Percentiles rank a stretch among this genome's conserved stretches.
phyloP scores from a whole-genome alignment of 2,797 vertebrate genomes.

The Urosaurus nigricauda region DNA sequence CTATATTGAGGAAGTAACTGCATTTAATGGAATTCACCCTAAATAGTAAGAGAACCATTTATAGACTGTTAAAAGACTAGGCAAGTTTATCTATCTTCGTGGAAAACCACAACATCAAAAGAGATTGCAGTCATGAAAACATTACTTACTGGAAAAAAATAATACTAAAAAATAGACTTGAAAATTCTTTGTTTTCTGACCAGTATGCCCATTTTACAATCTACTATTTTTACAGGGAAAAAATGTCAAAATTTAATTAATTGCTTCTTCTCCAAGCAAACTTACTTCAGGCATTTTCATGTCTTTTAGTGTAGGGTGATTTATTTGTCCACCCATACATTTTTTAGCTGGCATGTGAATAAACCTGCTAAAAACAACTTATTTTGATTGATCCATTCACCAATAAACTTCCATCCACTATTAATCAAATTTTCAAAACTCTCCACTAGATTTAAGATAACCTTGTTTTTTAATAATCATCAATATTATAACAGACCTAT shows the following conservation, averaged over 20 bases:
- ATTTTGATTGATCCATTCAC: background rate
- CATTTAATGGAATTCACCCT: conserved; percentile 48
- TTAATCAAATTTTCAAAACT: background rate
- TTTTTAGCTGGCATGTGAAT: conserved; percentile 19
- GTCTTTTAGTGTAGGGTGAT: background rate
- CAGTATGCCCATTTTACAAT: conserved; percentile 7
- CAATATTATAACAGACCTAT: background rate
- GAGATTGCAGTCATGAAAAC: background rate
- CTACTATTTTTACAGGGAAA: conserved; percentile 1
- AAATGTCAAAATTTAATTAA: background rate
- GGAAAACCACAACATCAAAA: conserved; percentile 2
- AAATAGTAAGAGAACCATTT: conserved; percentile 32
- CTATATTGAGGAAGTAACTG: conserved; percentile 27
- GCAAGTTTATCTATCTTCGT: conserved; percentile 24
- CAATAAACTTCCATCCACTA: background rate
- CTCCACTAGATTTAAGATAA: background rate
- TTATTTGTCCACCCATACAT: background rate
- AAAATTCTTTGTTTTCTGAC: background rate
- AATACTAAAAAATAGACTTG: background rate
- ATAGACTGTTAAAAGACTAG: conserved; percentile 13
- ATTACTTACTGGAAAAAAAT: background rate
- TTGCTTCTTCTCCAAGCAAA: background rate
- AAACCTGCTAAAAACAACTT: background rate
- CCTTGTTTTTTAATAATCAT: background rate
- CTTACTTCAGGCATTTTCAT: conserved; percentile 4